A percentile compares a stretch with the other conserved stretches of the same genome.
Evolutionary conservation across 1,140 invertebrate species (phyloP).

Genomic region (Drosophila ohnishii): DNA sequence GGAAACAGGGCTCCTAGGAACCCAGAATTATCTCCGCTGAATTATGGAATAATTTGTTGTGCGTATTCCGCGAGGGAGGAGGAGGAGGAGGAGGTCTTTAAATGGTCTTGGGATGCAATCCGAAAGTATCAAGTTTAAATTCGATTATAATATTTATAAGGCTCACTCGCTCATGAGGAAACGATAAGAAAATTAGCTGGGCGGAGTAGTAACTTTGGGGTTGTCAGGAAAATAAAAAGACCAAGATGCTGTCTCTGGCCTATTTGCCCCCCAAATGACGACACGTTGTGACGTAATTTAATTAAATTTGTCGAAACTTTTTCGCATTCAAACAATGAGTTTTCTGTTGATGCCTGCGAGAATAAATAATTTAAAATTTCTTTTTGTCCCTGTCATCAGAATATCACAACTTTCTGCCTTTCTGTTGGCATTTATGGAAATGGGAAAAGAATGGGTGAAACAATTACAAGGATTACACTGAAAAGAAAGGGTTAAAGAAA

Average conservation of each 20-base stretch:
- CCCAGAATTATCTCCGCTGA: slow-evolving; percentile 1
- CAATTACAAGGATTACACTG: neutral
- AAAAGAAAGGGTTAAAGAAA: neutral
- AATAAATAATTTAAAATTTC: slow-evolving; percentile 37
- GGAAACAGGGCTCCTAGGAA: slow-evolving; percentile 3
- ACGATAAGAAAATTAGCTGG: neutral
- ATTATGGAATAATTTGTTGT: slow-evolving; percentile 16
- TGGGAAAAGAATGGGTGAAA: slow-evolving; percentile 2
- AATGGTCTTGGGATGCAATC: slow-evolving; percentile 8
- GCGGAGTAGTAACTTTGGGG: slow-evolving; percentile 3
- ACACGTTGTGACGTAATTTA: slow-evolving; percentile 20
- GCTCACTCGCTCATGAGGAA: too few relatives aligned
- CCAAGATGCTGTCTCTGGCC: neutral
- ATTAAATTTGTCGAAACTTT: slow-evolving; percentile 41
- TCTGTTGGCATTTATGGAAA: neutral
- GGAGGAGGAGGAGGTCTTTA: slow-evolving; percentile 1
- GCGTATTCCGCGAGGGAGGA: neutral
- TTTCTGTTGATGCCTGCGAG: slow-evolving; percentile 5
- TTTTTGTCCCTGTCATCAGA: neutral
- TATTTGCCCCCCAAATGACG: slow-evolving; percentile 4
- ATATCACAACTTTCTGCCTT: slow-evolving; percentile 9
- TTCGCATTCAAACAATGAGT: slow-evolving; percentile 24
- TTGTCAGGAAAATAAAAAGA: neutral
- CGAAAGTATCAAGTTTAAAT: slow-evolving; percentile 6
- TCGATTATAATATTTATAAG: slow-evolving; percentile 16